Conservation (phyloP, 1,140 invertebrate species). For the Polyergus mexicanus region DNA sequence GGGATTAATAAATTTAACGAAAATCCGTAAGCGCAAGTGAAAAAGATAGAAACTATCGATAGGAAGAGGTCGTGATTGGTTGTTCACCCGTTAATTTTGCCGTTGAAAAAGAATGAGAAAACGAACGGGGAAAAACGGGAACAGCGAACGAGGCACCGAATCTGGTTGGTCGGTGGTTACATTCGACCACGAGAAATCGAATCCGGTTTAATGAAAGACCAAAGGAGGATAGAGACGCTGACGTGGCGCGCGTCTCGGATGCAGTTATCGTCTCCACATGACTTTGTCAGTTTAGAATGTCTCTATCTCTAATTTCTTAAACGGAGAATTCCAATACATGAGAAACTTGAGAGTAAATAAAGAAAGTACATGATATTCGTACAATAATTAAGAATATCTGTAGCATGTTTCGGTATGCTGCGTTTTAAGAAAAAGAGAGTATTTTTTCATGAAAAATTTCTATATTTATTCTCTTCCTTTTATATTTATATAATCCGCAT, state of each 20-base stretch:
- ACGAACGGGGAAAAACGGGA: conserved; percentile 33
- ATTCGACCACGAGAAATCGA: conserved; percentile 75
- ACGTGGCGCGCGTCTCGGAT: conserved; percentile 70
- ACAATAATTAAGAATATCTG: neutral
- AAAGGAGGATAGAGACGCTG: conserved; percentile 76
- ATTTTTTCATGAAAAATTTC: neutral
- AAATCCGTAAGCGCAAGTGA: neutral
- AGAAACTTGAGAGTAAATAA: neutral
- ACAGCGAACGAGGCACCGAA: conserved; percentile 72
- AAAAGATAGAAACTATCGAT: neutral
- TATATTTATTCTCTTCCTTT: neutral
- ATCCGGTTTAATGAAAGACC: conserved; percentile 83
- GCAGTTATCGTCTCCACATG: conserved; percentile 40
- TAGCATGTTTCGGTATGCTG: neutral
- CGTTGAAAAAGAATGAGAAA: conserved; percentile 55
- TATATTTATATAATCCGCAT: neutral
- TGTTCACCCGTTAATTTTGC: conserved; percentile 72
- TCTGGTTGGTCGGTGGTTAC: conserved; percentile 77
- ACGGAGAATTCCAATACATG: neutral
- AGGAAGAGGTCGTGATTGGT: conserved; percentile 53
- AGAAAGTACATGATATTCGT: neutral
- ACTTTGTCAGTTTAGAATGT: neutral
- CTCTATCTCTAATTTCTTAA: conserved; percentile 2
- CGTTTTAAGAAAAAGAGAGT: neutral
- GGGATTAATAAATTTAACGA: neutral